Conservation (phyloP, 1,140 invertebrate genomes). For the Melipona quadrifasciata region DNA sequence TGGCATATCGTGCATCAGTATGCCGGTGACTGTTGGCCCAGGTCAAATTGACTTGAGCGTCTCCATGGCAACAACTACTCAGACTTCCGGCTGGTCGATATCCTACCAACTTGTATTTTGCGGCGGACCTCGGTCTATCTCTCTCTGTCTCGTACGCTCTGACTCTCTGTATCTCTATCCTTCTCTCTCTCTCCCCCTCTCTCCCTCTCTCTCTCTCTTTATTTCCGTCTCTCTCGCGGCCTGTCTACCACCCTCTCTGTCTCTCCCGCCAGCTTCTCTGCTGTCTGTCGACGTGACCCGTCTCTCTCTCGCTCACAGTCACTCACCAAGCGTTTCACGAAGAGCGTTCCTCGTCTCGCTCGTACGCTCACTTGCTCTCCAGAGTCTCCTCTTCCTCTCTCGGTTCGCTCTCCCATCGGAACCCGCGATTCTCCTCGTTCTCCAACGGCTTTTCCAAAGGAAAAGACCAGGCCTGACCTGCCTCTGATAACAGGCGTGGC, state of each 20-base stretch:
- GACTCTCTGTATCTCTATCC: conserved; percentile 7
- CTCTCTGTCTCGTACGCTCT: conserved; percentile 20
- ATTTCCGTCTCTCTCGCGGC: background rate
- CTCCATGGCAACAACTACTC: conserved; percentile 80
- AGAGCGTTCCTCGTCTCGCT: conserved; percentile 30
- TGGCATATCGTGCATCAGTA: conserved; percentile 75
- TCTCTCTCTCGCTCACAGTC: conserved; percentile 47
- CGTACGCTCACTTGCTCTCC: conserved; percentile 47
- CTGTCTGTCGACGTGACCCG: conserved; percentile 3
- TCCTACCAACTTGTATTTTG: conserved; percentile 79
- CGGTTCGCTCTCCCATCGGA: conserved; percentile 48
- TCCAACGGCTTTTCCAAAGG: conserved; percentile 46
- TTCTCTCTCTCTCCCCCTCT: background rate
- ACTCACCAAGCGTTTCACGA: background rate
- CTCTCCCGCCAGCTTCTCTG: conserved; percentile 6
- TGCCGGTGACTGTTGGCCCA: conserved; percentile 77
- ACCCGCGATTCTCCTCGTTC: conserved; percentile 57
- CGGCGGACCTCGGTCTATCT: conserved; percentile 69
- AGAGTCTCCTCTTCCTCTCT: conserved; percentile 49
- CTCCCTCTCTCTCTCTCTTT: conserved; percentile 13
- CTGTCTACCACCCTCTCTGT: conserved; percentile 23
- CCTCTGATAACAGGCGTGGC: conserved; percentile 57
- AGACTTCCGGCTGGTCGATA: conserved; percentile 79
- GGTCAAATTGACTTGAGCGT: conserved; percentile 81
- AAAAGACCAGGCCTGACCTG: conserved; percentile 49